phyloP scores from a whole-genome alignment of 2,888 invertebrate species.

The Andrena camellia region DNA sequence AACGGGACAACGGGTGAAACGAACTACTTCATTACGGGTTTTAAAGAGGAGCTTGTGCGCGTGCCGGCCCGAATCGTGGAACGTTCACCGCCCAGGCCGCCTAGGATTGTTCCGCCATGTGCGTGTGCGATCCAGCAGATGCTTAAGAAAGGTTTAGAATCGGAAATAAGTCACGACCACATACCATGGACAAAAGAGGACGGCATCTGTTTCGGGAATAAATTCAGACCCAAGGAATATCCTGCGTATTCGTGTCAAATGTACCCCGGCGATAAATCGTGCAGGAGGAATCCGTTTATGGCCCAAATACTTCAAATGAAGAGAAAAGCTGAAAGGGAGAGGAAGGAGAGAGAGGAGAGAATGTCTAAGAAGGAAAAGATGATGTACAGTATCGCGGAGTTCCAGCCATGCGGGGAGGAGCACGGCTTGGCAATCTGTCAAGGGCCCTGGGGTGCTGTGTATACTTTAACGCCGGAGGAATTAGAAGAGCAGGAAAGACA shows the following conservation, averaged over 20 bases:
- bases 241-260: conserved; percentile 72
- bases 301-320: conserved; percentile 54
- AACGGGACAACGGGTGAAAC: conserved; percentile 66
- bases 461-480: conserved; percentile 69
- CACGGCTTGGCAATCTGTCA: conserved; percentile 74
- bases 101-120: conserved; percentile 78
- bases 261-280: conserved; percentile 69
- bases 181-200: conserved; percentile 72
- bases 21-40: conserved; percentile 72
- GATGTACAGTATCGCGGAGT: conserved; percentile 73
- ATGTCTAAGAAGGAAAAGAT: conserved; percentile 43
- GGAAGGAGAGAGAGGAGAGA: conserved; percentile 9
- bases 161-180: conserved; percentile 66
- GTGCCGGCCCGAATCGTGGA: conserved; percentile 61
- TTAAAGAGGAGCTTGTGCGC: conserved; percentile 66
- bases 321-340: conserved; percentile 28
- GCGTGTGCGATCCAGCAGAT: conserved; percentile 73
- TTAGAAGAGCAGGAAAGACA: conserved; percentile 66
- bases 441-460: conserved; percentile 72
- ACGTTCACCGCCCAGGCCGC: conserved; percentile 38
- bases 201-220: conserved; percentile 74
- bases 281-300: conserved; percentile 72
- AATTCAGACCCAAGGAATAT: conserved; percentile 70
- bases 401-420: conserved; percentile 74
- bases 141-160: conserved; percentile 55